phyloP scores from a whole-genome alignment of 2,888 invertebrate species.

The Eubasilissa splendida region DNA sequence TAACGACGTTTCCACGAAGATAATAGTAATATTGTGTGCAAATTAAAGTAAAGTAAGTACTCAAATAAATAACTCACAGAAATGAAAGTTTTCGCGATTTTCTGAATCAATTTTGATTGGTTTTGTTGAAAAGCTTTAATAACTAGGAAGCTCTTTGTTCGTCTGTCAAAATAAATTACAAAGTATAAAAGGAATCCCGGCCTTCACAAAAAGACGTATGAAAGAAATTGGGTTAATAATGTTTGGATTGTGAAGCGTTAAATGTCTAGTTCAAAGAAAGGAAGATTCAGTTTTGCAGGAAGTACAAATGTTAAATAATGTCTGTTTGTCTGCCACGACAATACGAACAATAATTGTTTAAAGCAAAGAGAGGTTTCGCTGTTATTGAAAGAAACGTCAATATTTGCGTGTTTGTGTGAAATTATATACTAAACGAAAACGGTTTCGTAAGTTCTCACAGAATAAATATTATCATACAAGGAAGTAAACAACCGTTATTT shows the following conservation, averaged over 20 bases:
- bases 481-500: background rate
- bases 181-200: background rate
- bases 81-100: constrained; percentile 2
- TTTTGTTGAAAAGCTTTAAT: constrained; percentile 10
- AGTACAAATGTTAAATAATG: too few relatives aligned
- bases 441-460: background rate
- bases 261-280: too few relatives aligned
- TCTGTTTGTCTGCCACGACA: too few relatives aligned
- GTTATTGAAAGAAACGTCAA: background rate
- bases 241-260: background rate
- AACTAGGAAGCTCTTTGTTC: background rate
- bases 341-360: too few relatives aligned
- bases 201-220: background rate
- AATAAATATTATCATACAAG: background rate
- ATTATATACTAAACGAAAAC: background rate
- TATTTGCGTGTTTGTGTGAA: background rate
- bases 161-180: background rate
- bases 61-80: background rate
- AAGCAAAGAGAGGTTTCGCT: background rate
- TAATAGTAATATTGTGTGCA: background rate
- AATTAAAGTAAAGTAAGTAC: background rate
- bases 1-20: background rate
- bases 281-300: too few relatives aligned
- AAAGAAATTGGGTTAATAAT: constrained; percentile 9
- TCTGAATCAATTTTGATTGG: background rate